A percentile compares a stretch with the other conserved stretches of the same genome.
phyloP scores from a whole-genome alignment of 2,797 vertebrate species.

The Lacerta viridis region DNA sequence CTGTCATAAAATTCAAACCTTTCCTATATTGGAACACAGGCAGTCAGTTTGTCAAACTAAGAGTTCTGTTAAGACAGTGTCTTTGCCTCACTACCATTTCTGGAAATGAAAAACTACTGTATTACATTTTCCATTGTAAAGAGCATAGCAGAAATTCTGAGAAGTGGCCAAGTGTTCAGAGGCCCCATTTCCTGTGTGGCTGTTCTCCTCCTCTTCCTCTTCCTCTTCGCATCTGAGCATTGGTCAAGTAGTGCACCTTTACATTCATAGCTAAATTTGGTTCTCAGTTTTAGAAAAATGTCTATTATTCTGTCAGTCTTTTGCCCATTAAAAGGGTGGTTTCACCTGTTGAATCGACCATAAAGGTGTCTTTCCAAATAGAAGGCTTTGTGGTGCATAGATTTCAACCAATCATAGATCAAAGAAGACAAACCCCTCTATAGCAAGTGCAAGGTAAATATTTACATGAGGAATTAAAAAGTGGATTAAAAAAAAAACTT shows the following conservation, averaged over 20 bases:
- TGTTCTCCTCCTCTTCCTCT: neutral
- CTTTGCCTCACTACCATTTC: constrained; percentile 4
- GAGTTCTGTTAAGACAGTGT: no score
- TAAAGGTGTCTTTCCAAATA: neutral
- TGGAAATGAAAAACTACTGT: constrained; percentile 3
- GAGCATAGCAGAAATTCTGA: constrained; percentile 18
- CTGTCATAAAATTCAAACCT: no score
- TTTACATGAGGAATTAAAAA: no score
- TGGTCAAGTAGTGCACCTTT: neutral
- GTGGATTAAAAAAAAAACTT: no score
- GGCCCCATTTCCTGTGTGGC: neutral
- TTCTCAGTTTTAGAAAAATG: neutral
- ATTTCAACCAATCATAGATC: neutral
- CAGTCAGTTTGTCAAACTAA: no score
- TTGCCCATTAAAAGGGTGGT: neutral
- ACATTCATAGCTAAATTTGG: neutral
- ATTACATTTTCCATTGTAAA: neutral
- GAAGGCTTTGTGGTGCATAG: neutral
- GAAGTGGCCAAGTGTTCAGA: neutral
- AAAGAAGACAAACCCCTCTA: neutral
- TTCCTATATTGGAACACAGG: no score
- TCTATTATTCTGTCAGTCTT: neutral
- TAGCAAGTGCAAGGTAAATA: neutral
- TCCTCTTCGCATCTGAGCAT: neutral
- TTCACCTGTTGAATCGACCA: neutral